Conservation (phyloP, 2,797 vertebrate genomes). For the Garrulus glandarius region DNA sequence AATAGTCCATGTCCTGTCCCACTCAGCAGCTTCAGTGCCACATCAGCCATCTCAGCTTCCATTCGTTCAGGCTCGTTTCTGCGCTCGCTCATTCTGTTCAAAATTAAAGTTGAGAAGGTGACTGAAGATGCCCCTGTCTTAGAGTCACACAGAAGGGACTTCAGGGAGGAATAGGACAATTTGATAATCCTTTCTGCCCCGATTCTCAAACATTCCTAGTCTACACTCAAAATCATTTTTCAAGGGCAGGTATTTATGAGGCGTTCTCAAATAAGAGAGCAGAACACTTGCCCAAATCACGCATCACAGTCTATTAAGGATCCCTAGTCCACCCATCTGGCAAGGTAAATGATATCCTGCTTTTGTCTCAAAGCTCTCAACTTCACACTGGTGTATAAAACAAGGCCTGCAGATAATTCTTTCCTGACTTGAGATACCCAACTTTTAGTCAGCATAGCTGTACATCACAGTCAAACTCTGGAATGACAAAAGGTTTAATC, state of each 20-base stretch:
- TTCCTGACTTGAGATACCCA: neutral
- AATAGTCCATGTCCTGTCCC: neutral
- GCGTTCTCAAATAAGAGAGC: neutral
- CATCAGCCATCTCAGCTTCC: neutral
- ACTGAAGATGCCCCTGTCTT: neutral
- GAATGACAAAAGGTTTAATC: neutral
- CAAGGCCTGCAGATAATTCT: neutral
- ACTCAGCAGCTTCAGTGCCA: neutral
- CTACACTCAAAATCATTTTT: neutral
- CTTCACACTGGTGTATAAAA: neutral
- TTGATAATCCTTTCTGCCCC: neutral
- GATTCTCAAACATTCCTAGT: neutral
- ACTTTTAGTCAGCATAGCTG: neutral
- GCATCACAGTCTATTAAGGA: neutral
- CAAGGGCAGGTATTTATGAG: neutral
- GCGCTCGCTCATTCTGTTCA: constrained; percentile 26
- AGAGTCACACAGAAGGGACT: neutral
- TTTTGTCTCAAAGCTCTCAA: neutral
- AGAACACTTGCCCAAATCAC: neutral
- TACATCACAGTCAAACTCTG: neutral
- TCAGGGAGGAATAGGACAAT: neutral
- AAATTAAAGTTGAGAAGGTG: constrained; percentile 15
- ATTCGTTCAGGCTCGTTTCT: neutral
- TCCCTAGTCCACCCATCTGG: neutral
- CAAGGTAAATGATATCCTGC: neutral